A percentile compares a stretch with the other conserved stretches of the same genome.
phyloP scores from a whole-genome alignment of 2,888 invertebrate genomes.

The Hoplodrina blanda region DNA sequence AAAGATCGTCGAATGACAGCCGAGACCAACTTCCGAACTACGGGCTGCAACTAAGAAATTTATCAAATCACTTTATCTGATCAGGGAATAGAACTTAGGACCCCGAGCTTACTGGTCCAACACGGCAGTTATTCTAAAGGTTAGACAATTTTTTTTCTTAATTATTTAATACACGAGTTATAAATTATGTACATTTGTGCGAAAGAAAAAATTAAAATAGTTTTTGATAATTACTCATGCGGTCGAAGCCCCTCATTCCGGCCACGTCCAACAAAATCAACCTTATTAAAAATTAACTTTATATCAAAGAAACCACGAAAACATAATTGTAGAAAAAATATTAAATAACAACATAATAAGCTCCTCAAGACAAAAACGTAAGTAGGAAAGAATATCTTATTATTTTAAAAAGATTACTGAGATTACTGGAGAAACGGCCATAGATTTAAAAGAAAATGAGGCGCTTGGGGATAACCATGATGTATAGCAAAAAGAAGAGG shows the following conservation, averaged over 20 bases:
- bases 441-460: slow-evolving; percentile 59
- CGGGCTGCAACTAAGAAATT: too few species aligned
- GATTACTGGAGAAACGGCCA: slow-evolving; percentile 44
- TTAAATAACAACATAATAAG: slow-evolving; percentile 32
- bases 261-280: slow-evolving; percentile 6
- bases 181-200: background rate
- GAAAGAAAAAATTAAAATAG: background rate
- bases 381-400: slow-evolving; percentile 41
- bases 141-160: background rate
- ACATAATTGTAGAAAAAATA: slow-evolving; percentile 27
- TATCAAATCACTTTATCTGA: too few species aligned
- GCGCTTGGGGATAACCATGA: slow-evolving; percentile 14
- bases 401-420: slow-evolving; percentile 53
- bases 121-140: background rate
- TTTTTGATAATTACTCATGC: slow-evolving; percentile 24
- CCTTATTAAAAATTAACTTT: too few species aligned
- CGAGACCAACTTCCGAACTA: too few species aligned
- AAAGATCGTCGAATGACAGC: too few species aligned
- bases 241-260: background rate
- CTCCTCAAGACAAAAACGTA: slow-evolving; percentile 17
- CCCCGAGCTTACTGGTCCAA: too few species aligned
- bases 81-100: too few species aligned
- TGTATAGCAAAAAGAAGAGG: slow-evolving; percentile 27
- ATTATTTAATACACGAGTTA: too few species aligned
- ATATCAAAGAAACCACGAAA: slow-evolving; percentile 28